Evolutionary conservation across 2,888 invertebrate genomes (phyloP).

Genomic region (Dendrolimus houi): DNA sequence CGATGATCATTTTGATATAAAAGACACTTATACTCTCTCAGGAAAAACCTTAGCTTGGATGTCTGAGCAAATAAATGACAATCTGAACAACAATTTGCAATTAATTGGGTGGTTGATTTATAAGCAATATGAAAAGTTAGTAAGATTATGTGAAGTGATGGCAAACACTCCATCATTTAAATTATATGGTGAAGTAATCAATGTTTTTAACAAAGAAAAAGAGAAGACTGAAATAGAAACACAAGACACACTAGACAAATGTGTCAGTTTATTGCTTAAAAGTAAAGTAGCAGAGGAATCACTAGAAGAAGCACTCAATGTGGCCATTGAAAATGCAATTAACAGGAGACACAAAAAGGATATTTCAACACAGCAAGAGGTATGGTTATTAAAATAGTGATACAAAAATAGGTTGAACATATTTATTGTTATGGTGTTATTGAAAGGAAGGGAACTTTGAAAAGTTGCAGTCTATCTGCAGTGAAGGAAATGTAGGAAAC

Average conservation of each 20-base stretch:
- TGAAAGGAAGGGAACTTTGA: no score
- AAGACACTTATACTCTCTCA: conserved; percentile 80
- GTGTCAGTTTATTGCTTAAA: conserved; percentile 30
- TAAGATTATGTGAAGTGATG: conserved; percentile 30
- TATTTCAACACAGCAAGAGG: conserved; percentile 74
- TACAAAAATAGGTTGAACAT: no score
- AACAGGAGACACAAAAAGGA: conserved; percentile 74
- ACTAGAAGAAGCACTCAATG: conserved; percentile 65
- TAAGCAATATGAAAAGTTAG: conserved; percentile 78
- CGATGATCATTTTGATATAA: conserved; percentile 94
- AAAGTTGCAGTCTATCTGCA: no score
- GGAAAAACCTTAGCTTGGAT: conserved; percentile 89
- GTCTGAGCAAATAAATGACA: conserved; percentile 62
- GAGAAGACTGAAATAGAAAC: conserved; percentile 22
- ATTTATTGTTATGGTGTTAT: no score
- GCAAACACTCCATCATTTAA: conserved; percentile 32
- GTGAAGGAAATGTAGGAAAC: no score
- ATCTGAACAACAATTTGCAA: conserved; percentile 73
- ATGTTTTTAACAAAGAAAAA: conserved; percentile 35
- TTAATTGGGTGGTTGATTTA: conserved; percentile 81
- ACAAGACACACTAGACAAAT: conserved; percentile 31
- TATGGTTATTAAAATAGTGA: conserved; percentile 18
- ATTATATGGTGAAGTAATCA: conserved; percentile 42
- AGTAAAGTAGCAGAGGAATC: conserved; percentile 25
- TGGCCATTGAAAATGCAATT: conserved; percentile 70